Base-by-base conservation (phyloP, 1,140 invertebrate genomes). In the Aradophagus sp. region DNA sequence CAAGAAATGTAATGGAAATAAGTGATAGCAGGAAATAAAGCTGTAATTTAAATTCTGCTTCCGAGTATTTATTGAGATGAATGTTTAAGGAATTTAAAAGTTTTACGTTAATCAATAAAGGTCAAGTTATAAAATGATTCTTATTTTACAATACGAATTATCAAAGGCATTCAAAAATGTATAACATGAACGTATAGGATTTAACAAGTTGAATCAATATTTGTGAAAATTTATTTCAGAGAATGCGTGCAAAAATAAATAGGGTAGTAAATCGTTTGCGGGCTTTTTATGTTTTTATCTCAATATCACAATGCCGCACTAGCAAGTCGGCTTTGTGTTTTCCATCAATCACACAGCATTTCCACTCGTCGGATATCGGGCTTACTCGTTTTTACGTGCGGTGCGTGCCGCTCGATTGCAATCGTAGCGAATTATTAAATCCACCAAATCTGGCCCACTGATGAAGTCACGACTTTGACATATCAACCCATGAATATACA, bases 371-470 rank as follows among this genome's bases (percentile, higher is more conserved):
- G 77, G 76, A 78, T 81, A 81, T 82, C 73, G 77, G 73, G 72
- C 76, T 76, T 76, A 66, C 71, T 75, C 75, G 70, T 82, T 84
- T 84, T 83, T 82, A 76, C 76, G 75, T 82, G 80, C 74, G 74
- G 75, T 78, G 75, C 75, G 76, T 77, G 66, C 73, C 72, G 63
- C 77, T 79, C 76, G 78, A 81, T 79, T 83, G 77, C 80, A 83
- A 83, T 84, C 80, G 77, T 73, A 74, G 74, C 78, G 75, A 82
- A 83, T 83, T 84, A 84, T 85, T 83, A 81, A 82, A 84, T 83
- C 74, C 80, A 76, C 73, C 77, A 72, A 76, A 81, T 79, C 77
- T 77, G 62, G 78, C 75, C 62, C 53, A 55, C 58, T 67, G 52
- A 55, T 50, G 56, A 71, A 67, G 53, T 63, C 56, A 68, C 45